phyloP scores from a whole-genome alignment of 2,888 invertebrate species.

The Cryptosula pallasiana region DNA sequence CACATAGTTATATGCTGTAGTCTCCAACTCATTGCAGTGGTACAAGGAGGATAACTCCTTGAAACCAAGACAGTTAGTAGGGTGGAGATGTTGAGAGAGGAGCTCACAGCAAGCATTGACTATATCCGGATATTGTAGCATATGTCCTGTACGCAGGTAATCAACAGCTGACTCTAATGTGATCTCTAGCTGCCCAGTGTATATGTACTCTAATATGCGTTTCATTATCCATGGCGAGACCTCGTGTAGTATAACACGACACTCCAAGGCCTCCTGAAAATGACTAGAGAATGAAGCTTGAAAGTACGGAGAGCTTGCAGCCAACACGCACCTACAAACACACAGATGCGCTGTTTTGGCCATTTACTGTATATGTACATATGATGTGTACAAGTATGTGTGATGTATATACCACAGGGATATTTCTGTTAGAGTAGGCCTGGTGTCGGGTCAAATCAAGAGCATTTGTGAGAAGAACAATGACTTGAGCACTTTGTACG shows the following conservation, averaged over 20 bases:
- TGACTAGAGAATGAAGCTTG: constrained; percentile 52
- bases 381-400: no score
- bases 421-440: neutral
- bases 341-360: no score
- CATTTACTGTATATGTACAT: no score
- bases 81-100: constrained; percentile 45
- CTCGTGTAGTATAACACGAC: constrained; percentile 42
- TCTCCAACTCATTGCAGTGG: constrained; percentile 42
- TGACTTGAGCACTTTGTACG: no score
- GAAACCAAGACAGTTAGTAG: constrained; percentile 51
- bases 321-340: constrained; percentile 42
- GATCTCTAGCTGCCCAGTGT: constrained; percentile 51
- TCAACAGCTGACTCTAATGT: constrained; percentile 51
- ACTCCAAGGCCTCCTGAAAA: constrained; percentile 45
- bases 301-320: constrained; percentile 52
- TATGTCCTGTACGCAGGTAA: constrained; percentile 47
- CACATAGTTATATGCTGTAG: constrained; percentile 41
- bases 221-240: constrained; percentile 49
- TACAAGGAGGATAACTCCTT: constrained; percentile 50
- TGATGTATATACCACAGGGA: neutral
- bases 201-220: constrained; percentile 50
- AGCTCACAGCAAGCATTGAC: constrained; percentile 46
- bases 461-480: no score
- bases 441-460: no score
- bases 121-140: constrained; percentile 50